These are phyloP conservation scores for Plebejus melissa DNA, from an alignment of 2,888 invertebrate genomes.

Conservation along the genomic window DNA sequence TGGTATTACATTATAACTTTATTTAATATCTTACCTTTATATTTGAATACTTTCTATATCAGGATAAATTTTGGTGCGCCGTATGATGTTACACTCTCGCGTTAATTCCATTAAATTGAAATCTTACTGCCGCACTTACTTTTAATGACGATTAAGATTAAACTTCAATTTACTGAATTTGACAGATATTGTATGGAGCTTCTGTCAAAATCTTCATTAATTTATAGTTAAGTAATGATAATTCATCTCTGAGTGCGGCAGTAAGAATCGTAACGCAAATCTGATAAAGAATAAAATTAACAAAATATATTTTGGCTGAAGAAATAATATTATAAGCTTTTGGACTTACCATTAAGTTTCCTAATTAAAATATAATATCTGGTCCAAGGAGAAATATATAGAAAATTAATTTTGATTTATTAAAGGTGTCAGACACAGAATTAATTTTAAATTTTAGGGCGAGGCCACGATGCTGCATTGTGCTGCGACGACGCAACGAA, in stretches of 20 bases:
- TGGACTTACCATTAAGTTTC: neutral
- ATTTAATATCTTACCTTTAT: slow-evolving; percentile 27
- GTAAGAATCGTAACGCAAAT: neutral
- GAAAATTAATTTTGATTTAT: slow-evolving; percentile 2
- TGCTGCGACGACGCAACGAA: neutral
- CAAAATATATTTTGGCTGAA: neutral
- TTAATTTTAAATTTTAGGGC: slow-evolving; percentile 3
- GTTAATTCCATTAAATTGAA: neutral
- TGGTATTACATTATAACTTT: slow-evolving; percentile 9
- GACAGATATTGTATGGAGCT: too few species aligned
- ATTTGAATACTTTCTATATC: neutral
- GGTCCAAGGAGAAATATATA: neutral
- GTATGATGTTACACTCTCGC: neutral
- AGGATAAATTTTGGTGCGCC: neutral
- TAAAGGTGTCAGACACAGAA: neutral
- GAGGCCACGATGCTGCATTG: neutral
- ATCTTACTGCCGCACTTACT: too few species aligned
- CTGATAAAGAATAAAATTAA: neutral
- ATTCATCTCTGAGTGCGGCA: too few species aligned
- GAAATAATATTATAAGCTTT: neutral
- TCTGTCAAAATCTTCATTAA: too few species aligned
- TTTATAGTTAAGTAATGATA: too few species aligned
- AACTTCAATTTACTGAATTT: too few species aligned
- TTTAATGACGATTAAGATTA: too few species aligned
- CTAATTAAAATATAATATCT: slow-evolving; percentile 1